These are phyloP conservation scores for Tenrec ecaudatus DNA, from an alignment of 2,113 vertebrate species.

Conservation along the genomic window DNA sequence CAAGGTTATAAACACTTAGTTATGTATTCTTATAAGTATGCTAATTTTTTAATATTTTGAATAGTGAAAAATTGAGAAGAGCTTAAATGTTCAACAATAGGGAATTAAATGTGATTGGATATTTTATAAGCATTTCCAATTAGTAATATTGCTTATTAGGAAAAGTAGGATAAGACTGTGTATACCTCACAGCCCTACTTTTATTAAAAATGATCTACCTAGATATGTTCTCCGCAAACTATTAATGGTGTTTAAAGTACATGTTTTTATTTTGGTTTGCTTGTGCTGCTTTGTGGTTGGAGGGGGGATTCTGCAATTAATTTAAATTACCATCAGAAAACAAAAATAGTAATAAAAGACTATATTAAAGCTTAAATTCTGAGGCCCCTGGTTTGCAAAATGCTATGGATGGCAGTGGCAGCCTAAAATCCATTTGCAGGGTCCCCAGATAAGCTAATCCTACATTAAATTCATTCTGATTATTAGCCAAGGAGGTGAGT, in stretches of 20 bases:
- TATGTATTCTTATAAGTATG: not conserved
- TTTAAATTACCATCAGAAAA: no score
- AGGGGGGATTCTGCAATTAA: no score
- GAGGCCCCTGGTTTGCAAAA: no score
- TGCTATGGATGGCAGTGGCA: no score
- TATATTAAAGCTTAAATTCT: no score
- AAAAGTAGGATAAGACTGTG: not conserved
- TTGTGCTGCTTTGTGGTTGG: not conserved
- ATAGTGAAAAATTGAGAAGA: not conserved
- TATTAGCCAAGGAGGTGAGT: no score
- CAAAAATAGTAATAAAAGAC: no score
- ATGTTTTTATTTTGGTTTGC: not conserved
- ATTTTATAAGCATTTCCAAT: not conserved
- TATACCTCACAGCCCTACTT: not conserved
- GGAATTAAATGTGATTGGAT: constrained; percentile 12
- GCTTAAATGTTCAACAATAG: not conserved
- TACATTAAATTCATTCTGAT: no score
- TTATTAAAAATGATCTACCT: not conserved
- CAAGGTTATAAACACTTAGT: not conserved
- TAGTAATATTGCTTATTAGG: not conserved
- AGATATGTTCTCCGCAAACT: not conserved
- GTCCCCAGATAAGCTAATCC: no score
- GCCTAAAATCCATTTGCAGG: no score
- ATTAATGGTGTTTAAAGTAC: not conserved
- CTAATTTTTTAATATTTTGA: constrained; percentile 5